Evolutionary conservation across 2,113 vertebrate species (phyloP), one percentile per base, ranked within the genome.

Genomic region (Aptenodytes forsteri): DNA sequence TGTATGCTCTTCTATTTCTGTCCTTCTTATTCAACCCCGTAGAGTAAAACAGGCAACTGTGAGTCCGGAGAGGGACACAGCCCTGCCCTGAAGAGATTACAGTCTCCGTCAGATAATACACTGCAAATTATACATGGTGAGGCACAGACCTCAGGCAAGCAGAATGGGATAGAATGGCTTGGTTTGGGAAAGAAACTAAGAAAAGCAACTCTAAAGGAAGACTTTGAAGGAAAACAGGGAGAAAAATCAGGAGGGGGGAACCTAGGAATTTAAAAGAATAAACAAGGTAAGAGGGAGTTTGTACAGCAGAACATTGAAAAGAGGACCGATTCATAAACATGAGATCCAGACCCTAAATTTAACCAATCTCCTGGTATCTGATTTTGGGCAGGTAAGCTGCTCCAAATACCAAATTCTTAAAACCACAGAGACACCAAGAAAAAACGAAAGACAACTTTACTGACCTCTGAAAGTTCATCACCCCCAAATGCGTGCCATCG

Each of bases 41-140:
- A 83, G 84, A 88, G 62, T 67, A 86, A 87, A 87, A 52, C n/a
- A 72, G 59, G 80, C 89, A 95, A 77, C 83, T 71, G 38, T 36
- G 86, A 78, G 80, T 52, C 70, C 2, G 0, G 46, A 67, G 93
- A 77, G 85, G 72, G 84, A 81, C 55, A 38, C 52, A 30, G 89
- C 92, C 79, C 92, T 88, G 89, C 72, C 64, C 95, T 95, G 80
- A 50, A 86, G 76, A 95, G 92, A 95, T 94, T 80, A 90, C 49
- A 92, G 76, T 81, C 67, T 86, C 86, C 34, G 42, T 81, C 50
- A 90, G 95, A 95, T 90, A 96, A 87, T 17, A 71, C 42, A 2
- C 82, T 88, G 88, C 82, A 88, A 97, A 92, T 93, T 90, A 86
- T n/a, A 84, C 44, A 13, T 52, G 67, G 77, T 34, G 64, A 95